These are phyloP conservation scores for Germaria angustata DNA, from an alignment of 2,888 invertebrate species.

Conservation along the genomic window DNA sequence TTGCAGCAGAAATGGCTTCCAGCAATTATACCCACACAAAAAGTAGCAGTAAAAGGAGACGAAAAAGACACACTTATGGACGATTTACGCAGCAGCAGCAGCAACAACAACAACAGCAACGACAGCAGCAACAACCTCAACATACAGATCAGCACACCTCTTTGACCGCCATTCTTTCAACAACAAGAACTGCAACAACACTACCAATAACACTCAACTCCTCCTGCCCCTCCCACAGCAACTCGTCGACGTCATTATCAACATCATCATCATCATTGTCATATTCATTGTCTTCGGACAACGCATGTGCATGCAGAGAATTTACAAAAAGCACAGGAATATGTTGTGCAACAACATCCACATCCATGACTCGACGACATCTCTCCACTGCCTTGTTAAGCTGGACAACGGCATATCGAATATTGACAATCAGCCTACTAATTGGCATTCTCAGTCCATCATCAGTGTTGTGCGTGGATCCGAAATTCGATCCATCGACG, in stretches of 20 bases:
- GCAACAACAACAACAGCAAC: conserved; percentile 27
- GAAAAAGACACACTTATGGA: conserved; percentile 59
- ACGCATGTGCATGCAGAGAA: conserved; percentile 19
- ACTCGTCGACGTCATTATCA: neutral
- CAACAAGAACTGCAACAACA: neutral
- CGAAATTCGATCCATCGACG: conserved; percentile 91
- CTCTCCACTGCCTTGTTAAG: conserved; percentile 70
- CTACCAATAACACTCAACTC: conserved; percentile 4
- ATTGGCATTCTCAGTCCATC: conserved; percentile 77
- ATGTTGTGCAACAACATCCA: neutral
- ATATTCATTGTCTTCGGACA: neutral
- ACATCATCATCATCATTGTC: neutral
- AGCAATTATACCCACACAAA: conserved; percentile 64
- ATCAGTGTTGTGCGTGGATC: conserved; percentile 82
- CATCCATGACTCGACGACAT: conserved; percentile 11
- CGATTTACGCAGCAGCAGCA: conserved; percentile 40
- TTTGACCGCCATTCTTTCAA: conserved; percentile 29
- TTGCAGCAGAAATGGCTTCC: conserved; percentile 78
- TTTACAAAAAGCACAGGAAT: neutral
- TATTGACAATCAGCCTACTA: conserved; percentile 78
- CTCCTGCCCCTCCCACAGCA: conserved; percentile 11
- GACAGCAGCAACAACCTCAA: conserved; percentile 27
- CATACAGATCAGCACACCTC: conserved; percentile 59
- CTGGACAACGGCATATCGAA: conserved; percentile 76
- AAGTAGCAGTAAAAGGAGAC: conserved; percentile 64